These are phyloP conservation scores for Bos indicus DNA, from an alignment of 2,113 vertebrate species.

Conservation along the genomic window DNA sequence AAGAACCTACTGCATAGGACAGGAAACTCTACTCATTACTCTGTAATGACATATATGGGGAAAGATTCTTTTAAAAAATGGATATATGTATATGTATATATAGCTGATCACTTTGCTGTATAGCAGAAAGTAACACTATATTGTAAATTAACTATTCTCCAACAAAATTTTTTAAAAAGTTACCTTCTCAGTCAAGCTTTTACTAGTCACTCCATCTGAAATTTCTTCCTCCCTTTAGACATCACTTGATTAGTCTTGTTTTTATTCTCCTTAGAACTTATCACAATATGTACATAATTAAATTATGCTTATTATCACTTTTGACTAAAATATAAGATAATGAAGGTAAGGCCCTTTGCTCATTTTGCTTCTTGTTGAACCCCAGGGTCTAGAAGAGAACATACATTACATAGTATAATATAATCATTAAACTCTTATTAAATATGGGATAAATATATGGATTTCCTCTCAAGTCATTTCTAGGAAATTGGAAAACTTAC, in stretches of 20 bases:
- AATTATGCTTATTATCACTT: background rate
- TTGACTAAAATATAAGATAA: background rate
- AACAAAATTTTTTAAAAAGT: background rate
- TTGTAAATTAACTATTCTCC: background rate
- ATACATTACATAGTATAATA: background rate
- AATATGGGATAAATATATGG: background rate
- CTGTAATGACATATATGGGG: background rate
- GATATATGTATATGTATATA: background rate
- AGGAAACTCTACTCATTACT: background rate
- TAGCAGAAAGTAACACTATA: background rate
- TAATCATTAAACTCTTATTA: background rate
- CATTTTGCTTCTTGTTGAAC: background rate
- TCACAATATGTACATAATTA: background rate
- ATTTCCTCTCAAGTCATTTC: background rate
- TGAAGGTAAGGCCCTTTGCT: accelerated
- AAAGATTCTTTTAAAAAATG: background rate
- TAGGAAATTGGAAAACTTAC: background rate
- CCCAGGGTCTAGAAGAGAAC: background rate
- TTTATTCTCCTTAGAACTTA: background rate
- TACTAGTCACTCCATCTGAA: background rate
- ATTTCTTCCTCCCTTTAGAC: background rate
- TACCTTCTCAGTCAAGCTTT: background rate
- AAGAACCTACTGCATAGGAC: background rate
- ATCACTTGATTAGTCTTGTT: background rate
- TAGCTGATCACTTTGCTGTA: background rate